phyloP scores from a whole-genome alignment of 1,140 invertebrate genomes.

The Brachionus rotundiformis region DNA sequence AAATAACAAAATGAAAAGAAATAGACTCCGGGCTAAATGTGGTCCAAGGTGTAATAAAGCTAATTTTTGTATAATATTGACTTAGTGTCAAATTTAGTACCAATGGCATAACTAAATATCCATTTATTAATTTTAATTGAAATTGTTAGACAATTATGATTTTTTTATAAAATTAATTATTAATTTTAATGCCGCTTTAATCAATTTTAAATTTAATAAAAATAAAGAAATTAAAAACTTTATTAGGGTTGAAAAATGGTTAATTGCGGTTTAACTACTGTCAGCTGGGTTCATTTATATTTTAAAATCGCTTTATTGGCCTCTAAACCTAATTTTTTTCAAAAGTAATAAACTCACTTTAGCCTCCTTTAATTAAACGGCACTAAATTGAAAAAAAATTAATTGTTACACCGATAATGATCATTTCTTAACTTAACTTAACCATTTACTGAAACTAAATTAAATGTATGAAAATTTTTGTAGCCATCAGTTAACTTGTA shows the following conservation, averaged over 20 bases:
- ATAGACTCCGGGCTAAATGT: background rate
- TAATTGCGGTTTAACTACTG: too few species aligned
- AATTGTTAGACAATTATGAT: background rate
- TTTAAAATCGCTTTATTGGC: too few species aligned
- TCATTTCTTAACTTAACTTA: too few species aligned
- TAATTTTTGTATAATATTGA: conserved; percentile 23
- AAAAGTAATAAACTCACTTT: background rate
- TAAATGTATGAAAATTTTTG: too few species aligned
- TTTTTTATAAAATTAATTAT: background rate
- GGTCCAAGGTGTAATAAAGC: conserved; percentile 11
- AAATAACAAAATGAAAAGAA: background rate
- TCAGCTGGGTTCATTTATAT: too few species aligned
- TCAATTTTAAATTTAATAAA: too few species aligned
- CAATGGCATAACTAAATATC: background rate
- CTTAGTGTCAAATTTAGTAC: conserved; percentile 2
- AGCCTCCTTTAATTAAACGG: background rate
- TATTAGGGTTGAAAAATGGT: too few species aligned
- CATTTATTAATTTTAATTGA: background rate
- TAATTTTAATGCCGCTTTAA: background rate
- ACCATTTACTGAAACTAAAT: too few species aligned
- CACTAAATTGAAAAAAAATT: background rate
- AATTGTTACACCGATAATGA: too few species aligned
- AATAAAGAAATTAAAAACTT: too few species aligned
- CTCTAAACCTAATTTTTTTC: background rate
- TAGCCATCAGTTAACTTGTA: too few species aligned